Base-by-base conservation (phyloP, 1,140 invertebrate genomes). In the Belonocnema kinseyi region DNA sequence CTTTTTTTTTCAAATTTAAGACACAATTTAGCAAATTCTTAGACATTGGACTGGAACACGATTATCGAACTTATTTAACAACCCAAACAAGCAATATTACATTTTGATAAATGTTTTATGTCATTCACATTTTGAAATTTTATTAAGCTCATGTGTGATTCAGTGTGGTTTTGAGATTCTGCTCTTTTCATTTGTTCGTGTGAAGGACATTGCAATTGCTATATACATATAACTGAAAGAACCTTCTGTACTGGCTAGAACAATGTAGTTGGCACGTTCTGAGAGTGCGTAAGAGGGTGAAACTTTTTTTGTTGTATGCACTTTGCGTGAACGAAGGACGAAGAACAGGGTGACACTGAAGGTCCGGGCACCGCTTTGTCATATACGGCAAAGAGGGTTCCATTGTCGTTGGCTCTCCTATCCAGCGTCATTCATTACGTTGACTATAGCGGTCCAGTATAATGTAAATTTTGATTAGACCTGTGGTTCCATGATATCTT, bases 381-480 rank as follows among this genome's bases (percentile, higher is more conserved):
- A 73, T 61, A 26, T 78, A 77, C 77, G 76, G 71, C 40, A 77
- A 77, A 80, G 82, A 79, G 76, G 77, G 74, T 77, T 74, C 83
- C 73, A 85, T 85, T 85, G 82, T 85, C 79, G 80, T 78, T 74
- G 74, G 74, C 61, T 72, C 72, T 76, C 80, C 80, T 83, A 81
- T 83, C 82, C 82, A 77, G 78, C 75, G 76, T 80, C 82, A 83
- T 85, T 85, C 84, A 83, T 83, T 82, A 83, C 77, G 81, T 75
- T 78, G 40, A 76, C 82, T 81, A 74, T 80, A 79, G 79, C 82
- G 77, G 77, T 80, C 80, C 80, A 80, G 82, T 78, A 86, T 84
- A 86, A 86, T 83, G 82, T 82, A 81, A 85, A 86, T 85, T 81
- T 83, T 86, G 85, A 86, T 86, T 86, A 86, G 85, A 83, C 80